Evolutionary conservation across 2,797 vertebrate genomes (phyloP).

Genomic region (Alectoris magna): DNA sequence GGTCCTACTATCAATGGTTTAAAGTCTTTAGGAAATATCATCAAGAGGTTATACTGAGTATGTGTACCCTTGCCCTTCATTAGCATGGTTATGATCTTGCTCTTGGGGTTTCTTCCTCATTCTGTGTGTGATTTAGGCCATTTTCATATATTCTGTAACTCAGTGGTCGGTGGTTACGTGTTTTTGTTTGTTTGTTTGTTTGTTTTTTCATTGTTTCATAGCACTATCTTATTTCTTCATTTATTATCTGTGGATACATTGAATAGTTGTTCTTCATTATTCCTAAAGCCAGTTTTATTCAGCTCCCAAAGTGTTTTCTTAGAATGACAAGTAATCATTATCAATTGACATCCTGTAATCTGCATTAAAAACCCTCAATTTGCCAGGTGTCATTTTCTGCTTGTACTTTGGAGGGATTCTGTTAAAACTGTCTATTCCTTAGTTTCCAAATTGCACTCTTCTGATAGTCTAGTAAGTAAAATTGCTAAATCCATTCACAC

Average conservation of each 20-base stretch:
- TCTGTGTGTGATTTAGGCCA: no score
- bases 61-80: neutral
- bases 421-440: neutral
- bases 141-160: neutral
- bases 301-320: neutral
- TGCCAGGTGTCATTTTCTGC: neutral
- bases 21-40: neutral
- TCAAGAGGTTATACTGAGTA: no score
- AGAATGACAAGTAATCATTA: neutral
- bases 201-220: neutral
- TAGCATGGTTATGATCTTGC: neutral
- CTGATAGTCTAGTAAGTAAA: accelerated
- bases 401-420: neutral
- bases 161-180: no score
- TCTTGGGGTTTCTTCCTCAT: neutral
- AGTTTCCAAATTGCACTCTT: neutral
- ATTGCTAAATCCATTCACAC: neutral
- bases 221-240: neutral
- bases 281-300: neutral
- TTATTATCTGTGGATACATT: neutral
- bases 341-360: neutral
- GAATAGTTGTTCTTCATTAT: neutral
- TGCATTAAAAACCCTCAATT: neutral
- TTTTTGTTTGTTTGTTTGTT: no score
- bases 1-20: neutral